A percentile compares a stretch with the other conserved stretches of the same genome.
Evolutionary conservation across 2,113 vertebrate species (phyloP).

Genomic region (Ochotona curzoniae): DNA sequence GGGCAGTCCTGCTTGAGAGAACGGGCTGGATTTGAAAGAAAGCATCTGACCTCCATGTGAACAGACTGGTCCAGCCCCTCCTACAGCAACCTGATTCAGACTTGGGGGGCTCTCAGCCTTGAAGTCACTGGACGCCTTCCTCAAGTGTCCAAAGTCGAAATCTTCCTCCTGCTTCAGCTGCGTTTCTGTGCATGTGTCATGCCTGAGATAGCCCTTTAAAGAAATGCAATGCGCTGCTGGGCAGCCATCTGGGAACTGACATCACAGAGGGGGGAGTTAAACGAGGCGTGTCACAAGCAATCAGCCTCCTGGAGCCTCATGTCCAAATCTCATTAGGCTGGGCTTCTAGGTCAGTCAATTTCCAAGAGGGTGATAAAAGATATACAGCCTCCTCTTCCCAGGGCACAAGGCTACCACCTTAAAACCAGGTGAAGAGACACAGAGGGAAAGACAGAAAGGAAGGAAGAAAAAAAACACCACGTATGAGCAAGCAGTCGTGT

Average conservation of each 20-base stretch:
- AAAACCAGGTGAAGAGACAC: neutral
- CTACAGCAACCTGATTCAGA: fast-evolving
- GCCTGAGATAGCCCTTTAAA: neutral
- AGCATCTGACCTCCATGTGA: fast-evolving
- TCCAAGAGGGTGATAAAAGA: conserved; percentile 27
- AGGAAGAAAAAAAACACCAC: neutral
- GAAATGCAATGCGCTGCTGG: neutral
- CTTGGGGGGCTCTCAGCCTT: neutral
- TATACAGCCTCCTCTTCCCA: neutral
- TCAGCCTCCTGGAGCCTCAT: neutral
- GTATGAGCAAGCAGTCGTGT: neutral
- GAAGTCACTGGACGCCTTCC: neutral
- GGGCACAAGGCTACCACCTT: neutral
- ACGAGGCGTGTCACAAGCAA: neutral
- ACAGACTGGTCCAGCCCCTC: neutral
- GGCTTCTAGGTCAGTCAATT: conserved; percentile 59
- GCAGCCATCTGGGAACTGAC: neutral
- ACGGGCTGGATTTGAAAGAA: neutral
- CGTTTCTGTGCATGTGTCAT: neutral
- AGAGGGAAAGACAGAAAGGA: no score
- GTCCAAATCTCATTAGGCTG: conserved; percentile 60
- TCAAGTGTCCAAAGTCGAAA: neutral
- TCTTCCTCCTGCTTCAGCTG: neutral
- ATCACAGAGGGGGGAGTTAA: neutral
- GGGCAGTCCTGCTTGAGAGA: neutral